Percentiles rank a stretch among this genome's conserved stretches.
Conservation (phyloP, 2,113 vertebrate genomes). For the Chlamydotis undulata region DNA sequence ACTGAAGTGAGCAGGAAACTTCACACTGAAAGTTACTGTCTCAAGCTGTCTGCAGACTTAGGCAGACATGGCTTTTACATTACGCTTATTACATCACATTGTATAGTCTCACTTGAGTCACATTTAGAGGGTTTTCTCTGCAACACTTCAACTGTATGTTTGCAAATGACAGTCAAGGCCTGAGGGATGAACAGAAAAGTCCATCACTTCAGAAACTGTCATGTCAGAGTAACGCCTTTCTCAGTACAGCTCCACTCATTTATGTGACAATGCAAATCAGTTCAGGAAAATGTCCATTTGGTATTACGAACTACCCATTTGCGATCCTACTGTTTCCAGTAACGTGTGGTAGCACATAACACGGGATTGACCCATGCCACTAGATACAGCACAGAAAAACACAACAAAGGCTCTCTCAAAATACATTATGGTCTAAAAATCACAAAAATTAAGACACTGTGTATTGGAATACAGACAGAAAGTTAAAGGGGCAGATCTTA, state of each 20-base stretch:
- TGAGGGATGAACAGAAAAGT: background rate
- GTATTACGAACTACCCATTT: background rate
- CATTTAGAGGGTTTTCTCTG: background rate
- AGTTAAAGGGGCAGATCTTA: background rate
- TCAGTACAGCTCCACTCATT: background rate
- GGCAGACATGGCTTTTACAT: background rate
- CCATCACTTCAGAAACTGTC: background rate
- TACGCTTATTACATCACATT: accelerated
- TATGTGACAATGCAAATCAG: background rate
- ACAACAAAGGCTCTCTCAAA: background rate
- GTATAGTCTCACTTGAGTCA: background rate
- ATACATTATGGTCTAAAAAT: accelerated
- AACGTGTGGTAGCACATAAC: background rate
- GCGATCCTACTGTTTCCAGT: accelerated
- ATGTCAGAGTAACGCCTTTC: background rate
- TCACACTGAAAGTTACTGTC: background rate
- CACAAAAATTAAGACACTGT: too few species aligned
- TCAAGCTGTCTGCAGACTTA: background rate
- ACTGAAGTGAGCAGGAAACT: background rate
- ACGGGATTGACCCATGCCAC: background rate
- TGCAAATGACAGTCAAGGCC: background rate
- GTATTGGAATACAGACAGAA: background rate
- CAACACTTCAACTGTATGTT: background rate
- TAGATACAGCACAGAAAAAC: background rate
- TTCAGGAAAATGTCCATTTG: background rate